A percentile compares a stretch with the other conserved stretches of the same genome.
phyloP scores from a whole-genome alignment of 2,888 invertebrate species.

The Belgica antarctica region DNA sequence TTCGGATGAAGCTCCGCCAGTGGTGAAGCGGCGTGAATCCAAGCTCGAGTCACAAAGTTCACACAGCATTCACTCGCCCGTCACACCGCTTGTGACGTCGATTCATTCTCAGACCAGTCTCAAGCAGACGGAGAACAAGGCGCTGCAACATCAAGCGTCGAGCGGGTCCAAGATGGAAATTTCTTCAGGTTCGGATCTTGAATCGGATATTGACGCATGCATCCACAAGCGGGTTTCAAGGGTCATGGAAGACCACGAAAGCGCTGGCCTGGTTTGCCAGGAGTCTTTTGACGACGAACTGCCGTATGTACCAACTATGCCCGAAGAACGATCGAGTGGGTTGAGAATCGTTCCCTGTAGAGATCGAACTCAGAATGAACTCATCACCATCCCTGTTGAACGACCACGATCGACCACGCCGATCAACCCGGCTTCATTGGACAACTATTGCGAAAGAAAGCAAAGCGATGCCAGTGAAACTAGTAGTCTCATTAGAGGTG shows the following conservation, averaged over 20 bases:
- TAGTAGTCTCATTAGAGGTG: constrained; percentile 53
- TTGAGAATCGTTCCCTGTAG: constrained; percentile 78
- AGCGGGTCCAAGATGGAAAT: constrained; percentile 47
- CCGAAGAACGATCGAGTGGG: constrained; percentile 77
- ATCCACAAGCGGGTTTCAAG: constrained; percentile 52
- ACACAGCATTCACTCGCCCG: constrained; percentile 47
- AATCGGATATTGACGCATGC: constrained; percentile 61
- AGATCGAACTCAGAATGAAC: constrained; percentile 62
- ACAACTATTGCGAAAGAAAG: constrained; percentile 63
- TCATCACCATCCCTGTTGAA: constrained; percentile 69
- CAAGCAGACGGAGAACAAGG: background rate
- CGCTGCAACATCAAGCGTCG: constrained; percentile 44
- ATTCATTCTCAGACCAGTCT: constrained; percentile 19
- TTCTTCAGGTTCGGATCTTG: constrained; percentile 71
- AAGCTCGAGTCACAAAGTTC: constrained; percentile 46
- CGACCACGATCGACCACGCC: constrained; percentile 72
- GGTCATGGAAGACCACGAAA: constrained; percentile 64
- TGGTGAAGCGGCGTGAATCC: too few relatives aligned
- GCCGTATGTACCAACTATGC: constrained; percentile 84
- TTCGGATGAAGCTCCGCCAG: too few relatives aligned
- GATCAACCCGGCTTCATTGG: constrained; percentile 68
- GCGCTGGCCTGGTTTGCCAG: constrained; percentile 70
- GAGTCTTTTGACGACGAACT: constrained; percentile 84
- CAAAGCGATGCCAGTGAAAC: constrained; percentile 45
- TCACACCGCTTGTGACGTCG: constrained; percentile 45